Base-by-base conservation (phyloP, 2,113 vertebrate genomes). In the Megalops atlanticus region DNA sequence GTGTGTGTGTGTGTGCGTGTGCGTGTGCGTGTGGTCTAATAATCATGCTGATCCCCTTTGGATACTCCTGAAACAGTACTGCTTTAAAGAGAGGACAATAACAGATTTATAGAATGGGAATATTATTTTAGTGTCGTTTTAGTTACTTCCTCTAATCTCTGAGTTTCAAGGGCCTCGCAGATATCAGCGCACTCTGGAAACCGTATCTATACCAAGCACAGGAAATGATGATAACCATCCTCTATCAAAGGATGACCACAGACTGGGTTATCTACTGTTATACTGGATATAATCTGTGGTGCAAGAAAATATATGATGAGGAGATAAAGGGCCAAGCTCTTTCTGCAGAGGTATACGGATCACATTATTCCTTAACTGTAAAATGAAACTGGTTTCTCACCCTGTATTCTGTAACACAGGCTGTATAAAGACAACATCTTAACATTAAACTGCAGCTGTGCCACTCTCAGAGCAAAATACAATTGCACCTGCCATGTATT, bases 1-100 rank as follows among this genome's bases (percentile, higher is more conserved):
- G 31, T 49, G 75, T 54, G 45, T 54, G 75, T 35, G 75, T 49
- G 75, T 36, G 47, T 21, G 38, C 52, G 21, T 76, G 43, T 33
- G 31, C 0, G 31, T 33, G 74, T 76, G 24, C 24, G 27, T 76
- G 27, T 2, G 43, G 33, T 6, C 58, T 64, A n/a, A 64, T 64
- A 64, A 24, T n/a, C 24, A 64, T n/a, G 24, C 58, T 54, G 7
- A 31, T 8, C 58, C n/a, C n/a, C 58, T 64, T 64, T 64, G 58
- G 12, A 64, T 31, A 31, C 58, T 31, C 7, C 58, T 64, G 58
- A 11, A n/a, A 64, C 24, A 64, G 11, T 6, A 31, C 31, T 31
- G n/a, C 31, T 64, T n/a, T 64, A 31, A n/a, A n/a, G 81, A 27
- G 0, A 0, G 78, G 0, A 0, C 83, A 38, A 16, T 15, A 38